These are phyloP conservation scores for Schizopygopsis pylzovi DNA, from an alignment of 2,797 vertebrate genomes.

Conservation along the genomic window DNA sequence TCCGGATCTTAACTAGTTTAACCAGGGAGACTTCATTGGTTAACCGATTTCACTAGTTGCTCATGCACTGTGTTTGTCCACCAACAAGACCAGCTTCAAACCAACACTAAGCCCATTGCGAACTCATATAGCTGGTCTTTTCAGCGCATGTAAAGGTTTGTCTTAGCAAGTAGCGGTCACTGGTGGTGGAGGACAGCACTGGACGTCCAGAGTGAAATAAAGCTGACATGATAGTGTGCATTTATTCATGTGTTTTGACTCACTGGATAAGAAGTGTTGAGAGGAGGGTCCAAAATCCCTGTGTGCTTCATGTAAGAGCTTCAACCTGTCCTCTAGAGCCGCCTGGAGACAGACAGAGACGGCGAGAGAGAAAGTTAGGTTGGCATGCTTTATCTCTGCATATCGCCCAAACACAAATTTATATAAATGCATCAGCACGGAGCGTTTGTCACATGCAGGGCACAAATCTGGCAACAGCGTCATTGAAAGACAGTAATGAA, in stretches of 20 bases:
- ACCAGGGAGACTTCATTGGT: neutral
- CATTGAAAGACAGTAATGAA: too few species aligned
- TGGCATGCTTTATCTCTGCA: too few species aligned
- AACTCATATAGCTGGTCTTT: neutral
- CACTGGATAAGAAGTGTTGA: constrained; percentile 97
- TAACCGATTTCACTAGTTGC: neutral
- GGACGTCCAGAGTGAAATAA: too few species aligned
- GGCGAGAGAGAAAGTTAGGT: neutral
- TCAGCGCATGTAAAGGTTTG: too few species aligned
- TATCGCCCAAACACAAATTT: too few species aligned
- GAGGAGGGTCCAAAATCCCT: constrained; percentile 94
- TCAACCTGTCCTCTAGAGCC: constrained; percentile 91
- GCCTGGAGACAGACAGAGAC: constrained; percentile 73
- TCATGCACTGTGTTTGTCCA: neutral
- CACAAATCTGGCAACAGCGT: too few species aligned
- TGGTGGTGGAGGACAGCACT: too few species aligned
- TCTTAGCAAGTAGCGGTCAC: too few species aligned
- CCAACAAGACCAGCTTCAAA: neutral
- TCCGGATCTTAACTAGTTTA: neutral
- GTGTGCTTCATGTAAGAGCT: constrained; percentile 92
- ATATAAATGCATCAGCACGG: too few species aligned
- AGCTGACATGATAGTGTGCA: neutral
- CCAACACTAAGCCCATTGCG: neutral
- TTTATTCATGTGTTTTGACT: constrained; percentile 69
- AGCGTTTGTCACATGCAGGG: too few species aligned